A percentile compares a stretch with the other conserved stretches of the same genome.
Conservation (phyloP, 2,797 vertebrate species). For the Taenioides sp. region DNA sequence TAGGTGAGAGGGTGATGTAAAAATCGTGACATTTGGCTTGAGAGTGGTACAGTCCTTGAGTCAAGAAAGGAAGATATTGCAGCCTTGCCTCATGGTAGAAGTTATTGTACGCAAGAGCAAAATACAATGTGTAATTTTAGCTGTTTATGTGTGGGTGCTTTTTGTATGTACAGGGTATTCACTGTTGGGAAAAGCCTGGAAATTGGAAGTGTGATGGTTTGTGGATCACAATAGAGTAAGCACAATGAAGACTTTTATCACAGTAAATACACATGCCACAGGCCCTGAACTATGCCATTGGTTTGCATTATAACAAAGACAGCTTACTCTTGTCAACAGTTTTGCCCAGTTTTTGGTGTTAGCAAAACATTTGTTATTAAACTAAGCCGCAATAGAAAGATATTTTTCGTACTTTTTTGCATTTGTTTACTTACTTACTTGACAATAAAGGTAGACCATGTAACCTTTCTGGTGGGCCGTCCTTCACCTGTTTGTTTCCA, state of each 20-base stretch:
- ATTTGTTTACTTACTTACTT: background rate
- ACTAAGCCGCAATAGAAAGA: background rate
- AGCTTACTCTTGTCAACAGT: background rate
- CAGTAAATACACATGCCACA: background rate
- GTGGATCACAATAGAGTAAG: background rate
- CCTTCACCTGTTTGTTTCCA: too few relatives aligned
- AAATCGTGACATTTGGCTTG: conserved; percentile 26
- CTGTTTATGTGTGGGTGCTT: conserved; percentile 19
- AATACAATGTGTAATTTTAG: conserved; percentile 44
- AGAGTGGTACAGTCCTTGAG: conserved; percentile 13
- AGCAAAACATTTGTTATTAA: background rate
- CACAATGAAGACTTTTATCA: conserved; percentile 9
- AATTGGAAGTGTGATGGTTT: conserved; percentile 39
- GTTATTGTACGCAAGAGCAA: conserved; percentile 26
- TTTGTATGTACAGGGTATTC: conserved; percentile 38
- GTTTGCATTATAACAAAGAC: background rate
- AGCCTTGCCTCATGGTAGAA: conserved; percentile 24
- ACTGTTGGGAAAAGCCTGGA: conserved; percentile 38
- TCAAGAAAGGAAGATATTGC: conserved; percentile 23
- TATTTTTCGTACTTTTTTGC: background rate
- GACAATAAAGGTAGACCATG: too few relatives aligned
- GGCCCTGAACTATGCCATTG: conserved; percentile 2
- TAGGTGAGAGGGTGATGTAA: conserved; percentile 17
- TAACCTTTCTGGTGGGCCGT: too few relatives aligned
- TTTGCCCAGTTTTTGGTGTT: background rate